Evolutionary conservation across 2,797 vertebrate genomes (phyloP).

Genomic region (Pangasius sanitwongsei): DNA sequence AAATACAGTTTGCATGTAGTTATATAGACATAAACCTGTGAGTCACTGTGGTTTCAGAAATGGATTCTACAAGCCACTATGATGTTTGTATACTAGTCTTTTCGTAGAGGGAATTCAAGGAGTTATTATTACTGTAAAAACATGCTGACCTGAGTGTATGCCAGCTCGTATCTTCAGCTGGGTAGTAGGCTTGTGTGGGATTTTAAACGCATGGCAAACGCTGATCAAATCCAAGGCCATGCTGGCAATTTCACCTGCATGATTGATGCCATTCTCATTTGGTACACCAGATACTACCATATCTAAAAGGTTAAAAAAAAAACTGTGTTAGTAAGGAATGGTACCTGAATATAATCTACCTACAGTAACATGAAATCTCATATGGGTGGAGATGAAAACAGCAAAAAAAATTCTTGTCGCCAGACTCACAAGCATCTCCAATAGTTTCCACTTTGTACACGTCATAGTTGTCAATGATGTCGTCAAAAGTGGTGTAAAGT

Average conservation of each 20-base stretch:
- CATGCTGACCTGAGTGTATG: slow-evolving; percentile 74
- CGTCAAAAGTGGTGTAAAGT: slow-evolving; percentile 80
- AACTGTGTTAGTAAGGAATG: background rate
- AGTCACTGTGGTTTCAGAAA: background rate
- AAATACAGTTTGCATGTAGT: background rate
- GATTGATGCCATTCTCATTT: slow-evolving; percentile 78
- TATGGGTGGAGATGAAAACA: background rate
- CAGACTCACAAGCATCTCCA: slow-evolving; percentile 78
- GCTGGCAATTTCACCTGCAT: slow-evolving; percentile 78
- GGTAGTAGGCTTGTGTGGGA: slow-evolving; percentile 78
- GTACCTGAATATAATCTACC: background rate
- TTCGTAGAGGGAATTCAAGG: background rate
- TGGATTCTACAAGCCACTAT: background rate
- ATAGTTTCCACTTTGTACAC: slow-evolving; percentile 84
- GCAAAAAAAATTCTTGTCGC: background rate
- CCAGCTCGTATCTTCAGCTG: slow-evolving; percentile 79
- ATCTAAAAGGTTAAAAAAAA: slow-evolving; percentile 62
- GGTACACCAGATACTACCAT: slow-evolving; percentile 83
- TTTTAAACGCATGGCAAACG: slow-evolving; percentile 76
- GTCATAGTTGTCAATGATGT: slow-evolving; percentile 81
- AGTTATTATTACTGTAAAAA: background rate
- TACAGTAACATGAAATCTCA: background rate
- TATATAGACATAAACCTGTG: background rate
- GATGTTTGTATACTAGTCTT: background rate
- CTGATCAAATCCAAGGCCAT: slow-evolving; percentile 78